Evolutionary conservation across 2,888 invertebrate species (phyloP).

Genomic region (Nomada flava): DNA sequence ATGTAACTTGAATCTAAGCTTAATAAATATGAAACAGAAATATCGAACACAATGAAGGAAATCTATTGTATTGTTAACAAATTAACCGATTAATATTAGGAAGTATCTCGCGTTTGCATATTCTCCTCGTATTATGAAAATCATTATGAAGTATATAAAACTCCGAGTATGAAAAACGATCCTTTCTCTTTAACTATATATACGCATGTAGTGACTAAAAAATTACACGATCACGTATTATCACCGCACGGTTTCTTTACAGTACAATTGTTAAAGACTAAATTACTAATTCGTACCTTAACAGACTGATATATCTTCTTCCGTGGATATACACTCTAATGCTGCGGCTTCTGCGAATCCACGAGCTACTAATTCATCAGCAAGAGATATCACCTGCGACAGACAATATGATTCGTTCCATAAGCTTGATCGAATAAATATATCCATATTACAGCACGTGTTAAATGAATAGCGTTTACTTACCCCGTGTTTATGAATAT

Average conservation of each 20-base stretch:
- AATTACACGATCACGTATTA: slow-evolving; percentile 60
- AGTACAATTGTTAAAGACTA: slow-evolving; percentile 43
- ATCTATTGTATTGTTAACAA: slow-evolving; percentile 10
- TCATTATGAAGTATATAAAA: slow-evolving; percentile 33
- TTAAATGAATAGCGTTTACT: slow-evolving; percentile 75
- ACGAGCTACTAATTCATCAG: slow-evolving; percentile 93
- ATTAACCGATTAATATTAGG: neutral
- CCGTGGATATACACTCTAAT: slow-evolving; percentile 73
- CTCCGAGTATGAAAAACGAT: slow-evolving; percentile 38
- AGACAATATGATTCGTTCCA: slow-evolving; percentile 77
- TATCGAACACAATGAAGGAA: slow-evolving; percentile 15
- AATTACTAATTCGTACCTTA: slow-evolving; percentile 38
- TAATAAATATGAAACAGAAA: slow-evolving; percentile 46
- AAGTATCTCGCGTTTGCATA: slow-evolving; percentile 6
- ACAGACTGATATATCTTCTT: slow-evolving; percentile 47
- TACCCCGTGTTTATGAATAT: slow-evolving; percentile 91
- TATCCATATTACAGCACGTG: too few relatives aligned
- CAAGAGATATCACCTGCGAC: slow-evolving; percentile 93
- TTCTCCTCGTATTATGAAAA: slow-evolving; percentile 13
- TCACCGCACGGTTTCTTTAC: slow-evolving; percentile 49
- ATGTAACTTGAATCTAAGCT: slow-evolving; percentile 18
- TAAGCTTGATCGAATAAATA: neutral
- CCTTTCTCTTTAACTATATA: slow-evolving; percentile 12
- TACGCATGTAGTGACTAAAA: slow-evolving; percentile 57
- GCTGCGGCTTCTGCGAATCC: slow-evolving; percentile 92